Evolutionary conservation across 2,113 vertebrate genomes (phyloP).

Genomic region (Anguilla rostrata): DNA sequence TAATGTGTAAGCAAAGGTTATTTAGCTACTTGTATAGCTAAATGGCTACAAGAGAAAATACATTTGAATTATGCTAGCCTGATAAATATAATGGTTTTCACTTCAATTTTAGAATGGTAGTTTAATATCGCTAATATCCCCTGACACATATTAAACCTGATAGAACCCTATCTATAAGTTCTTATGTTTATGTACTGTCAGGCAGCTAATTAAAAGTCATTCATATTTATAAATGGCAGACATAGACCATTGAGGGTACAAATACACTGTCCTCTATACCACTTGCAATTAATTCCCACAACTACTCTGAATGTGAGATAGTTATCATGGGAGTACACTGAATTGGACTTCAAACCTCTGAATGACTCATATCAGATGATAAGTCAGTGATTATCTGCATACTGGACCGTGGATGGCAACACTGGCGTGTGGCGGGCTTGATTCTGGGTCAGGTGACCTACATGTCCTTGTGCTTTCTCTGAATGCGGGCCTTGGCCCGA

Average conservation of each 20-base stretch:
- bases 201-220: too few relatives aligned
- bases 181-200: too few relatives aligned
- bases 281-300: neutral
- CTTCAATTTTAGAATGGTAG: neutral
- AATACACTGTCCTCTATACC: neutral
- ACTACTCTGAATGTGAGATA: neutral
- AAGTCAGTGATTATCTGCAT: neutral
- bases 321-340: neutral
- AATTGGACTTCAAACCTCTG: neutral
- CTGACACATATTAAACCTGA: too few relatives aligned
- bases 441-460: slow-evolving; percentile 60
- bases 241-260: neutral
- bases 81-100: too few relatives aligned
- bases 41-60: too few relatives aligned
- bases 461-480: slow-evolving; percentile 79
- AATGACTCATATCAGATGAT: too few relatives aligned
- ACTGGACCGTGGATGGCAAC: neutral
- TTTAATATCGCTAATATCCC: too few relatives aligned
- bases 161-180: too few relatives aligned
- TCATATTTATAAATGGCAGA: neutral
- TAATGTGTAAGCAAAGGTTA: too few relatives aligned
- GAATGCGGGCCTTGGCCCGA: slow-evolving; percentile 76
- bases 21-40: too few relatives aligned
- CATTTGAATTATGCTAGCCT: too few relatives aligned
- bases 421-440: too few relatives aligned